phyloP scores from a whole-genome alignment of 2,888 invertebrate genomes.

The Norana najaformis region DNA sequence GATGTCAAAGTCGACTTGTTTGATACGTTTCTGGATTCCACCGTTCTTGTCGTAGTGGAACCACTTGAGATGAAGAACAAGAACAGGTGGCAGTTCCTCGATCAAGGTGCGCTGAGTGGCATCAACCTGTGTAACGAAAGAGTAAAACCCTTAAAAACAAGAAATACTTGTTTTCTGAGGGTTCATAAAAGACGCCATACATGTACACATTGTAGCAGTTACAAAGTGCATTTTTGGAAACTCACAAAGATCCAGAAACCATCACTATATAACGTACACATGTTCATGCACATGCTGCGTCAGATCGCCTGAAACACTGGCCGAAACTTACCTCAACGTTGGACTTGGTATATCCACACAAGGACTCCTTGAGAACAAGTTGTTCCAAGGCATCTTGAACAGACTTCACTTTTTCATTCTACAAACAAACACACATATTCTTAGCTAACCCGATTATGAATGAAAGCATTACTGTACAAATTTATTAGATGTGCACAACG shows the following conservation, averaged over 20 bases:
- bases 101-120: conserved; percentile 87
- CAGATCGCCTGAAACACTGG: not conserved
- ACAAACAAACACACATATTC: conserved; percentile 39
- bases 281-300: no score
- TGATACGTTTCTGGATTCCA: conserved; percentile 87
- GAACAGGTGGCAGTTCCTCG: conserved; percentile 84
- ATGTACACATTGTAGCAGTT: not conserved
- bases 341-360: conserved; percentile 83
- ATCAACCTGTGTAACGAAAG: conserved; percentile 62
- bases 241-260: no score
- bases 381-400: conserved; percentile 86
- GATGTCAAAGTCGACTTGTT: conserved; percentile 79
- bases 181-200: not conserved
- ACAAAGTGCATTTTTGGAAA: not conserved
- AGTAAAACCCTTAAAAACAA: not conserved
- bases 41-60: conserved; percentile 80
- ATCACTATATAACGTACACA: no score
- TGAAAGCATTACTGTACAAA: no score
- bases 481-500: no score
- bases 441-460: not conserved
- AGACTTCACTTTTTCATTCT: conserved; percentile 63
- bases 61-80: conserved; percentile 89
- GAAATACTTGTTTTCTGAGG: not conserved
- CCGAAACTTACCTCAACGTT: conserved; percentile 76
- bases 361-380: conserved; percentile 79